Conservation (phyloP, 1,140 invertebrate genomes). For the Zaprionus gabonicus region DNA sequence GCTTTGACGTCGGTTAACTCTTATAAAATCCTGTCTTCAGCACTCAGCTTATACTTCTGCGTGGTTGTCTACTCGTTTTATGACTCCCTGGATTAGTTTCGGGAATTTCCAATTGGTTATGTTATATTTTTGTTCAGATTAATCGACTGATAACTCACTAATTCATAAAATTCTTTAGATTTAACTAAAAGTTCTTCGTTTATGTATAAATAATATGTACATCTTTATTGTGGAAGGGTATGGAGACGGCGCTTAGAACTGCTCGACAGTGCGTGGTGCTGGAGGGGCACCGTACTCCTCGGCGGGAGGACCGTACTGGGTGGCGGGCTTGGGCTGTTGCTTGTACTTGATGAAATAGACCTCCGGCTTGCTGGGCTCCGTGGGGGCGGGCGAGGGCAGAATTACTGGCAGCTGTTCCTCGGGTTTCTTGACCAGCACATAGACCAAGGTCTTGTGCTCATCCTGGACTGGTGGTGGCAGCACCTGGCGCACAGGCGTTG, state of each 20-base stretch:
- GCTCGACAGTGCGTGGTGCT: constrained; percentile 67
- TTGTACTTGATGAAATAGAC: constrained; percentile 88
- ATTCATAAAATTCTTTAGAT: background rate
- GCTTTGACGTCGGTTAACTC: no score
- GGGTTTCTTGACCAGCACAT: constrained; percentile 93
- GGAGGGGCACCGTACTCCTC: constrained; percentile 77
- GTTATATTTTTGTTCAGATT: background rate
- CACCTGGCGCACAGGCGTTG: constrained; percentile 87
- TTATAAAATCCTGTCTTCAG: no score
- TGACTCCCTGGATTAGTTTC: constrained; percentile 1
- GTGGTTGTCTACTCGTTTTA: constrained; percentile 64
- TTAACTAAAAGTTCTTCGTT: constrained; percentile 30
- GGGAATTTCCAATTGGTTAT: background rate
- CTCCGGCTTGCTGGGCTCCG: constrained; percentile 86
- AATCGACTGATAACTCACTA: background rate
- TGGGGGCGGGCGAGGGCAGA: constrained; percentile 85
- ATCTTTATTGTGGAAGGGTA: constrained; percentile 26
- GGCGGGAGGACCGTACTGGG: constrained; percentile 76
- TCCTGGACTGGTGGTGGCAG: constrained; percentile 86
- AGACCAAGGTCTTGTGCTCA: constrained; percentile 94
- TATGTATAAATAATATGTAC: constrained; percentile 73
- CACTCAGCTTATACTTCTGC: constrained; percentile 61
- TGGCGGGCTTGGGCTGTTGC: constrained; percentile 72
- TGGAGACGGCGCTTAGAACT: constrained; percentile 52
- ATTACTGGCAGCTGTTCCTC: constrained; percentile 78